Base-by-base conservation (phyloP, 2,797 vertebrate species). In the Labroides dimidiatus region DNA sequence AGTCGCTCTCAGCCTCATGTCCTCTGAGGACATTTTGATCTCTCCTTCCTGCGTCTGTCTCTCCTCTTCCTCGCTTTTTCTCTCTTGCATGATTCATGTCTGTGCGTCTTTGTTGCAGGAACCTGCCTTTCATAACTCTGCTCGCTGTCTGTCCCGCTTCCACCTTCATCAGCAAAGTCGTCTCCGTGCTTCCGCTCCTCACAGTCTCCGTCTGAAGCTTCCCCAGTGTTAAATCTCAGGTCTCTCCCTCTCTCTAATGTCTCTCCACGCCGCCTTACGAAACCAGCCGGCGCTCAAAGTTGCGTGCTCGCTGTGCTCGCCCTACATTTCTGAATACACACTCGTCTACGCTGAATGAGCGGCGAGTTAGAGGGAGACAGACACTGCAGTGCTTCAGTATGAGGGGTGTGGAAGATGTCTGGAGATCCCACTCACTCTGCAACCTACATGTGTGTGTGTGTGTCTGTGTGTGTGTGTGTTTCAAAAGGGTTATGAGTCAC, bases 271-370 rank as follows among this genome's bases (percentile, higher is more conserved):
- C 30, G 20, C 51, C 73, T 89, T 77, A 57, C 0, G 43, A 84
- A 88, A 81, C 61, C 81, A 78, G 64, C 66, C 74, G 2, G 59
- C 81, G 70, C 74, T 82, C 69, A 56, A 74, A 84, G 72, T 82
- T 74, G 73, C 21, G 16, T 47, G 61, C 48, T 68, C 37, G 67
- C 72, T 62, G 66, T 64, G 33, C 72, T 78, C 66, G 82, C 64
- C 87, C 83, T 88, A 89, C 86, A 88, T 88, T 84, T 84, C 63
- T 72, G 72, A 76, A 69, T 33, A 65, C 61, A 70, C 65, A 56
- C 71, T 66, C 10, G 49, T 78, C 64, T 83, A 39, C n/a, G 23
- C 52, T 84, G 78, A 87, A 77, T 69, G 77, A 84, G 69, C 70
- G 71, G 68, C 64, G 65, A 33, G 67, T 78, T 48, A 24, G 49